Evolutionary conservation across 2,797 vertebrate species (phyloP), one percentile per base, ranked within the genome.

Genomic region (Coendou prehensilis): DNA sequence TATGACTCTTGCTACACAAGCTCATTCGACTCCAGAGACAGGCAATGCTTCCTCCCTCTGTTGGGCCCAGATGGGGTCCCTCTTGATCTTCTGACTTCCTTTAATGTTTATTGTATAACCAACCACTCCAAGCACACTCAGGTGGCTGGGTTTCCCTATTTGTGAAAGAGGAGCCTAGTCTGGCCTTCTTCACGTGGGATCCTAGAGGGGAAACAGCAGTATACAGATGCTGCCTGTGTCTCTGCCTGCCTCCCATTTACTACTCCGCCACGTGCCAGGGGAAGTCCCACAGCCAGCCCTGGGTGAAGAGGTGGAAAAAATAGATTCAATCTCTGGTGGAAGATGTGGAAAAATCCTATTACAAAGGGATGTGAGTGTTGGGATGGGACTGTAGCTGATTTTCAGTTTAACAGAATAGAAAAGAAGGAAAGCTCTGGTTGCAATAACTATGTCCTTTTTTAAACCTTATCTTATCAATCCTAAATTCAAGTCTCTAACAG

Each of bases 221-320:
- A 7, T 0, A 0, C 8, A 33, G 50, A 30, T 14, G 28, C 18
- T 75, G 1, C 56, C 83, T 17, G n/a, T 20, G 45, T 13, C 6
- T 95, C 83, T 10, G 11, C 37, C 54, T 30, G 1, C 37, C 57
- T 52, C 50, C 20, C 14, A 9, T 57, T 73, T 88, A 33, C 47
- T 73, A 23, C n/a, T n/a, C 14, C 0, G 9, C 9, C n/a, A 22
- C 22, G 0, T 56, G 33, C 37, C 56, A 41, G 23, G 50, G 54
- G 9, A 76, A 61, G 11, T 47, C 7, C 41, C 9, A 41, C 22
- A 52, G 75, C 18, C 73, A 85, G n/a, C 13, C 15, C 15, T 59
- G 57, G 45, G 80, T 75, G 13, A 67, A 56, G 37, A 73, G 6
- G 10, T 37, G 14, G 81, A 73, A 89, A 96, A 87, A 71, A 10